Conservation (phyloP, 2,797 vertebrate species). For the Pachyuromys duprasi region DNA sequence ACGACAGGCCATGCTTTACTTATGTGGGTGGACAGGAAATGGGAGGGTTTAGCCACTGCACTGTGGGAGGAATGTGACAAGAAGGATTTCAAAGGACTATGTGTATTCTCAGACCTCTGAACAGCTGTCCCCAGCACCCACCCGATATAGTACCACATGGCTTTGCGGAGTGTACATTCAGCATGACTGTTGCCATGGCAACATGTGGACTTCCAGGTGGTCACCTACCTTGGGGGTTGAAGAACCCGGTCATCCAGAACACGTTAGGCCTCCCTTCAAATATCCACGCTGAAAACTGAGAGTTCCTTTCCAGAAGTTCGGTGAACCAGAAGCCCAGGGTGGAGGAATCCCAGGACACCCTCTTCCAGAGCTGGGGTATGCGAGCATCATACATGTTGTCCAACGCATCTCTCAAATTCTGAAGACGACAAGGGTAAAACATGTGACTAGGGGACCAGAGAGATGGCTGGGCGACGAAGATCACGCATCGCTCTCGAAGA, state of each 20-base stretch:
- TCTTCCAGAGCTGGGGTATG: conserved; percentile 91
- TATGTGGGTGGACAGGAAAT: neutral
- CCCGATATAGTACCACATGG: accelerated
- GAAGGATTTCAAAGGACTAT: neutral
- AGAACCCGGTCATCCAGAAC: conserved; percentile 95
- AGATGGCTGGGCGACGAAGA: neutral
- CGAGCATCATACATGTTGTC: conserved; percentile 93
- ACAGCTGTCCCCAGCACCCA: accelerated
- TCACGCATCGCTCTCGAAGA: neutral
- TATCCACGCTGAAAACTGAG: conserved; percentile 91
- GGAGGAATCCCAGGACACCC: conserved; percentile 93
- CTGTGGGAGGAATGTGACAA: neutral
- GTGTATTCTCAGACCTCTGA: neutral
- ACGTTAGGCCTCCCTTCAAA: conserved; percentile 90
- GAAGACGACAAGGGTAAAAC: conserved; percentile 42
- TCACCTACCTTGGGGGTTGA: conserved; percentile 92
- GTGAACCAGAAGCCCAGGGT: conserved; percentile 95
- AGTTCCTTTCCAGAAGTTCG: conserved; percentile 92
- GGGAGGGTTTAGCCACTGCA: neutral
- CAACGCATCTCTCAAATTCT: conserved; percentile 91
- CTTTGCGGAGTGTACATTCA: no score
- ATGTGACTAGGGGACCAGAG: neutral
- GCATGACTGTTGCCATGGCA: neutral
- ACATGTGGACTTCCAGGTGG: neutral
- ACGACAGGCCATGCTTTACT: neutral